Base-by-base conservation (phyloP, 1,140 invertebrate species). In the Goniozus legneri region DNA sequence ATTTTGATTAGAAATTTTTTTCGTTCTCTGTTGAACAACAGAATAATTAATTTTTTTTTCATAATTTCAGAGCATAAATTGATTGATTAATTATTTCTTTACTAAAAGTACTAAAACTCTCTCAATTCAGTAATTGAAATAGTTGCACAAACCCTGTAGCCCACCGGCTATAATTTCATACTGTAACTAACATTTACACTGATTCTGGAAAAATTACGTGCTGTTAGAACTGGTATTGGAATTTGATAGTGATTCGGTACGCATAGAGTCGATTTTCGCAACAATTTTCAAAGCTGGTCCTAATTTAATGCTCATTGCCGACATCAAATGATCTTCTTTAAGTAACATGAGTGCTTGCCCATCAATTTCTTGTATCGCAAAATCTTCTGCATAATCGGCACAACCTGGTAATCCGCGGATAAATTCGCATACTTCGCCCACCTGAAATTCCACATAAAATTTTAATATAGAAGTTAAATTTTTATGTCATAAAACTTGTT, bases 271-370 rank as follows among this genome's bases (percentile, higher is more conserved):
- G 35, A 92, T 91, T 62, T 84, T 85, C 12, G 91, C 88, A 55
- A 93, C 92, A 31, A 98, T 95, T 77, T 98, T 98, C 12, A 97
- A 76, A 1, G 94, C 94, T 0, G 94, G 94, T 1, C 94, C 95
- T 0, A 97, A 79, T 65, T 96, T 96, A 81, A 97, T 96, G 24
- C 85, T 88, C 84, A 98, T 94, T 3, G 92, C 89, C 20, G 87
- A 88, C 79, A 97, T 95, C 8, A 98, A 75, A 76, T 98, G 93
- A 64, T 97, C 92, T 50, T 93, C 92, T 67, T 94, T 93, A n/a
- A 97, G 82, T 34, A 97, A 76, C 78, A 97, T 83, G 15, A 98
- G 71, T 4, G 94, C 94, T 67, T 97, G 92, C 0, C 94, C 94
- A 65, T 97, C 94, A 53, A 98, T 97, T 75, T 97, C 94, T 67